Conservation (phyloP, 2,797 vertebrate genomes). For the Acanthopagrus latus region DNA sequence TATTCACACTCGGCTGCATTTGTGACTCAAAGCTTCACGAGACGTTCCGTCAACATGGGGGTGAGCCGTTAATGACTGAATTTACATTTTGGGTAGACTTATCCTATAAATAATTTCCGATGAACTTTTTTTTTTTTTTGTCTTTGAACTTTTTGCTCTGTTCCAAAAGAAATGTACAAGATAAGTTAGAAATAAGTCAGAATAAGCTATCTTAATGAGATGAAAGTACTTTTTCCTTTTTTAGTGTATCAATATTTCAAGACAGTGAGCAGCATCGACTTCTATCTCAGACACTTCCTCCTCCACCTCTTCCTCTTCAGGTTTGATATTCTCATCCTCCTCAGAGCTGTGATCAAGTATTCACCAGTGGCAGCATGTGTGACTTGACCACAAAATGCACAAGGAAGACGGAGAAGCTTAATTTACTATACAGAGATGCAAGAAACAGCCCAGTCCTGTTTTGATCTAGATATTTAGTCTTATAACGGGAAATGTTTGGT, state of each 20-base stretch:
- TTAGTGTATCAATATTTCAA: too few relatives aligned
- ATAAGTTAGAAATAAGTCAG: too few relatives aligned
- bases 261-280: not conserved
- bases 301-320: not conserved
- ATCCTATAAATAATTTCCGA: too few relatives aligned
- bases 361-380: not conserved
- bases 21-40: not conserved
- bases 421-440: not conserved
- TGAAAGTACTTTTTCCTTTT: too few relatives aligned
- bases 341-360: not conserved
- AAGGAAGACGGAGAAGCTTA: not conserved
- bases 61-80: too few relatives aligned
- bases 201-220: too few relatives aligned
- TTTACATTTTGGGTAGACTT: too few relatives aligned
- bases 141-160: too few relatives aligned
- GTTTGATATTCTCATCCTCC: not conserved
- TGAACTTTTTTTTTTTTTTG: too few relatives aligned
- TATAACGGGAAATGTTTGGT: not conserved
- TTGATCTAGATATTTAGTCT: not conserved
- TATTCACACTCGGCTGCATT: not conserved
- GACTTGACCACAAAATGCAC: constrained; percentile 1
- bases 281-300: constrained; percentile 11
- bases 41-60: too few relatives aligned
- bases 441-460: not conserved
- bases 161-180: too few relatives aligned